phyloP scores from a whole-genome alignment of 2,888 invertebrate species.

The Apoda limacodes region DNA sequence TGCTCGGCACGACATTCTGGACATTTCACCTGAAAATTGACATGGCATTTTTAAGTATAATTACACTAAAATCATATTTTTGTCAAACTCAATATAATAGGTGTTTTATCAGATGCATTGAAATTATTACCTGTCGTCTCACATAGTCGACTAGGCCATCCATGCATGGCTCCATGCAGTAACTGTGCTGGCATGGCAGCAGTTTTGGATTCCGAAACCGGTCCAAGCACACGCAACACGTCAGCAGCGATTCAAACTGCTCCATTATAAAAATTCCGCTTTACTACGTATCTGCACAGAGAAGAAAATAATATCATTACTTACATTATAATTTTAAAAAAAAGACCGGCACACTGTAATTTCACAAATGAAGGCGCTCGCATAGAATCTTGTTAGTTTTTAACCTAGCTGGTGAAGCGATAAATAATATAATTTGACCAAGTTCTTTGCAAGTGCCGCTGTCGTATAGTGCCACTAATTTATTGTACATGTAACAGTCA shows the following conservation, averaged over 20 bases:
- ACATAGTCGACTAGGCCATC: constrained; percentile 97
- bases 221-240: constrained; percentile 98
- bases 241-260: constrained; percentile 96
- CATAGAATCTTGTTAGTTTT: too few species aligned
- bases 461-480: too few species aligned
- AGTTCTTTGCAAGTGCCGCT: too few species aligned
- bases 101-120: too few species aligned
- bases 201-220: constrained; percentile 98
- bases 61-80: not conserved
- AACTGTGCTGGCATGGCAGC: constrained; percentile 99
- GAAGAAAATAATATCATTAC: constrained; percentile 15
- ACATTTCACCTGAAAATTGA: constrained; percentile 85
- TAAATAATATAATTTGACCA: too few species aligned
- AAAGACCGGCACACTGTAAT: too few species aligned
- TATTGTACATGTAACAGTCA: too few species aligned
- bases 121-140: constrained; percentile 81
- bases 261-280: constrained; percentile 76
- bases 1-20: constrained; percentile 98
- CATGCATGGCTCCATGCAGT: constrained; percentile 99
- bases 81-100: too few species aligned
- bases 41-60: constrained; percentile 2
- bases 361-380: too few species aligned
- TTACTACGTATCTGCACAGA: constrained; percentile 48
- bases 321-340: too few species aligned
- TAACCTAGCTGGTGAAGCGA: too few species aligned